Conservation (phyloP, 2,113 vertebrate genomes). For the Porphyrio hochstetteri region DNA sequence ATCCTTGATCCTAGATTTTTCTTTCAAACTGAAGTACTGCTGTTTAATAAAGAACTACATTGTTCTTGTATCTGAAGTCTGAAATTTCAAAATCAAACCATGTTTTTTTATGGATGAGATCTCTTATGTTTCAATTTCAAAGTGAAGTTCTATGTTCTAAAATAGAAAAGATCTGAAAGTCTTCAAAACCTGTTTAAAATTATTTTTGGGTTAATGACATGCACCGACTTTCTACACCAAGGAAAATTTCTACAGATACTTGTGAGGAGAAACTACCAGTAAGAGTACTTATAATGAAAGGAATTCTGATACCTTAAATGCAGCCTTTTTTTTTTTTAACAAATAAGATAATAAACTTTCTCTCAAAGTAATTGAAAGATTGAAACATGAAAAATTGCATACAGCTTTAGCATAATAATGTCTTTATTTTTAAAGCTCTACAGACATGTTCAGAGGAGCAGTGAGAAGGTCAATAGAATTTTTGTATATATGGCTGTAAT, state of each 20-base stretch:
- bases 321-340: not conserved
- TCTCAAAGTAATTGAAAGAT: not conserved
- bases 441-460: not conserved
- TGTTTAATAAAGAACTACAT: not conserved
- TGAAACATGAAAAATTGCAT: not conserved
- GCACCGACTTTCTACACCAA: not conserved
- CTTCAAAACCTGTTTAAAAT: not conserved
- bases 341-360: not conserved
- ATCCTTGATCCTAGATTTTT: not conserved
- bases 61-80: not conserved
- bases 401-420: not conserved
- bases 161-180: not conserved
- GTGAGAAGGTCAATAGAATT: not conserved
- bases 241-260: not conserved
- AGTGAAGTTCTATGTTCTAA: not conserved
- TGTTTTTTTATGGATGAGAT: not conserved
- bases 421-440: not conserved
- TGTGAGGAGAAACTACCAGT: not conserved
- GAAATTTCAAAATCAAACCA: not conserved
- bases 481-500: not conserved
- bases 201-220: not conserved
- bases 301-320: not conserved
- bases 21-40: not conserved
- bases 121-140: not conserved
- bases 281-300: not conserved